Conservation (phyloP, 1,140 invertebrate genomes). For the Hetaerina americana region DNA sequence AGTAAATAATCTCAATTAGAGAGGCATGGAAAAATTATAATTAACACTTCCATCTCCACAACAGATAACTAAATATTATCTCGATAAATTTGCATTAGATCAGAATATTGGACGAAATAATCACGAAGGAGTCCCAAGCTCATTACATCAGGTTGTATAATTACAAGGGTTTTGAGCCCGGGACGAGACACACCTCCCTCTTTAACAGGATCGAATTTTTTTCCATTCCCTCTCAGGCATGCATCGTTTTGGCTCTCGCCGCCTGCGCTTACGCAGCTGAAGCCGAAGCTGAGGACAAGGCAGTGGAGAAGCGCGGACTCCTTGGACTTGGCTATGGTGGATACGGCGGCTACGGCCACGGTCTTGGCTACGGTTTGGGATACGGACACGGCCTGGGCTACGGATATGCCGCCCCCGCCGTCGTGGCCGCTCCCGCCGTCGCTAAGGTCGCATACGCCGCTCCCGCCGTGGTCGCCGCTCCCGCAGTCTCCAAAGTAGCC, state of each 20-base stretch:
- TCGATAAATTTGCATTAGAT: too few species aligned
- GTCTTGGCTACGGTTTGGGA: neutral
- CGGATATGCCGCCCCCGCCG: neutral
- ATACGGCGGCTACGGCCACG: neutral
- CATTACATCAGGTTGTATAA: too few species aligned
- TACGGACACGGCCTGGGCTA: conserved; percentile 4
- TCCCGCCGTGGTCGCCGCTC: conserved; percentile 12
- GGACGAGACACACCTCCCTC: too few species aligned
- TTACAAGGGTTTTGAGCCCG: too few species aligned
- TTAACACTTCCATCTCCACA: too few species aligned
- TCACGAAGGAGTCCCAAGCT: too few species aligned
- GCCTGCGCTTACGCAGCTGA: conserved; percentile 5
- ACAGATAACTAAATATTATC: too few species aligned
- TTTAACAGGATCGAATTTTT: too few species aligned
- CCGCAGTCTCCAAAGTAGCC: conserved; percentile 10
- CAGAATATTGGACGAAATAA: too few species aligned
- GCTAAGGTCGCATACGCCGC: conserved; percentile 8
- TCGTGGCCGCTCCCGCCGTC: neutral
- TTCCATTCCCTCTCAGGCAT: conserved; percentile 3
- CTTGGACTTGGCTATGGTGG: conserved; percentile 6
- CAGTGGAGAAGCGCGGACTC: conserved; percentile 8
- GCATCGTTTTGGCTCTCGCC: conserved; percentile 7
- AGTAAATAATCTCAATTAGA: too few species aligned
- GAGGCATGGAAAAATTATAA: too few species aligned
- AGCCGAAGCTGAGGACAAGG: neutral